Base-by-base conservation (phyloP, 1,140 invertebrate genomes). In the Pseudachorutes palmiensis region DNA sequence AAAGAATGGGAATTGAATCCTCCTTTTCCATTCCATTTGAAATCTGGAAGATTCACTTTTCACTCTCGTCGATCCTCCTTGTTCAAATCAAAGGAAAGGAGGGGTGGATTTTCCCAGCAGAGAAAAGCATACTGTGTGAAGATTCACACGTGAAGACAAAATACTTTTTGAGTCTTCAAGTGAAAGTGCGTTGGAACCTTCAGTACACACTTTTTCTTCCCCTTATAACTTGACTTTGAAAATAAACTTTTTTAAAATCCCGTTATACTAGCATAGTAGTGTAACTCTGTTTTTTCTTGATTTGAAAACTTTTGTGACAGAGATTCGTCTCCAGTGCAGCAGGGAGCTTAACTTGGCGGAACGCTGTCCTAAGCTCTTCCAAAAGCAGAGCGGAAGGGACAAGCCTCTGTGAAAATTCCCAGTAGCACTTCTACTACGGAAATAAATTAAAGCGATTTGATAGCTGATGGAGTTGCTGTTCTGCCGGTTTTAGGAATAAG, bases 1-100 rank as follows among this genome's bases (percentile, higher is more conserved):
- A 22, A 55, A 41, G 36, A 55, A 55, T 55, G 51, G 51, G 51
- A 55, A 55, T 55, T 55, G 51, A 55, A 55, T 55, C 51, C 51
- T 3, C 24, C 24, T 45, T 19, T 55, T 55, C 51, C 51, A 55
- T 55, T 55, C 51, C 51, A 55, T 55, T 55, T 55, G 51, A 55
- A 55, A 55, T 55, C 51, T 5, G 51, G 24, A 55, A 55, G 51
- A 55, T 55, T 55, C 51, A 55, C 51, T 55, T 55, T 55, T 55
- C 51, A 55, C 51, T 14, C 51, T 55, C 51, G 3, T 26, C 51
- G 24, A 26, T 19, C 36, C 9, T 45, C 36, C 19, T 45, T 19
- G n/a, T n/a, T n/a, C n/a, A n/a, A n/a, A n/a, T n/a, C n/a, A n/a
- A n/a, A n/a, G n/a, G n/a, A n/a, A n/a, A n/a, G n/a, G n/a, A n/a